A percentile compares a stretch with the other conserved stretches of the same genome.
Conservation (phyloP, 2,888 invertebrate species). For the Epirrhoe tristata region DNA sequence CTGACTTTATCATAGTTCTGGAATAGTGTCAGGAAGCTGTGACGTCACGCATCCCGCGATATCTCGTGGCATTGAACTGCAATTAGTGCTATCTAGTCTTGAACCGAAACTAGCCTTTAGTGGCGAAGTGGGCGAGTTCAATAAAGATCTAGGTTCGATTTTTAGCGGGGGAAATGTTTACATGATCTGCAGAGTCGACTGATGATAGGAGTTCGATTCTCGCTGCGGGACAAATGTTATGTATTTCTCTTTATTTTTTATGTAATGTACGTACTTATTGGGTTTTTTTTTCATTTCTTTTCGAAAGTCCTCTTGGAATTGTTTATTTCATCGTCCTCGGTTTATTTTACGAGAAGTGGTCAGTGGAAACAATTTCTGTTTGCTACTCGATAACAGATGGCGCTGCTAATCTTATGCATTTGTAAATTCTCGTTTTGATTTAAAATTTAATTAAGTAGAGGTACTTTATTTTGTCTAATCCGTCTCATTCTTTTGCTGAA, state of each 20-base stretch:
- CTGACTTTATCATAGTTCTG: neutral
- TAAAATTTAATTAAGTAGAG: too few relatives aligned
- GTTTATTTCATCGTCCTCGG: neutral
- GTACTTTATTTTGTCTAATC: too few relatives aligned
- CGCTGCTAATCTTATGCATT: constrained; percentile 31
- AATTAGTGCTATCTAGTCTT: constrained; percentile 24
- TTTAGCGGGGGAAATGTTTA: too few relatives aligned
- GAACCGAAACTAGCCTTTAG: neutral
- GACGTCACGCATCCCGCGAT: constrained; percentile 11
- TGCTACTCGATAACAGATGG: constrained; percentile 43
- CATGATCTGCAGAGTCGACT: too few relatives aligned
- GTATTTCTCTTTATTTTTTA: too few relatives aligned
- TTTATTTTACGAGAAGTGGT: neutral
- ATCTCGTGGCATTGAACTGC: constrained; percentile 40
- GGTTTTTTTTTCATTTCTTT: neutral
- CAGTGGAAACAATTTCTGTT: constrained; percentile 6
- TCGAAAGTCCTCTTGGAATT: neutral
- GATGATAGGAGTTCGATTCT: too few relatives aligned
- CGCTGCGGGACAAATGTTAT: too few relatives aligned
- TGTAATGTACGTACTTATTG: too few relatives aligned
- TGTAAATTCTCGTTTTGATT: too few relatives aligned
- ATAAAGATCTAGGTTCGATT: too few relatives aligned
- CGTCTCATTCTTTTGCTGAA: too few relatives aligned
- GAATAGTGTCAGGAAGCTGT: neutral
- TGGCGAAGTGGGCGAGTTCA: neutral